These are phyloP conservation scores for Diarsia brunnea DNA, from an alignment of 2,888 invertebrate genomes.

Conservation along the genomic window DNA sequence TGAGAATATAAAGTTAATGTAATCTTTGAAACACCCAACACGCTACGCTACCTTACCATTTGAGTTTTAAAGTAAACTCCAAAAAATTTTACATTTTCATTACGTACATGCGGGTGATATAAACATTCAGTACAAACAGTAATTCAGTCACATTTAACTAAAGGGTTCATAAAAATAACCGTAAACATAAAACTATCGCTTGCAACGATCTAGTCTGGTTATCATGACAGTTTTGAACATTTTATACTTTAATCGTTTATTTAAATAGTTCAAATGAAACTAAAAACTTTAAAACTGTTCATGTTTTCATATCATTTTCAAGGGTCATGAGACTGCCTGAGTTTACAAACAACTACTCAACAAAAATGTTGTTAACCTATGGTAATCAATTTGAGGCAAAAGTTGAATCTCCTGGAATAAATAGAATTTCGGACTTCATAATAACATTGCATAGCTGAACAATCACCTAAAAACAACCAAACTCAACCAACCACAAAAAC, in stretches of 20 bases:
- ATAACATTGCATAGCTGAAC: not conserved
- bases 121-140: conserved; percentile 20
- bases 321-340: not conserved
- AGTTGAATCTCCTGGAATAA: not conserved
- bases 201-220: conserved; percentile 9
- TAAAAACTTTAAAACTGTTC: conserved; percentile 2
- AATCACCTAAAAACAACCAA: no score
- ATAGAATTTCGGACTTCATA: not conserved
- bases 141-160: conserved; percentile 19
- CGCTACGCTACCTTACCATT: not conserved
- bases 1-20: not conserved
- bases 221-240: not conserved
- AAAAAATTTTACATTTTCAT: not conserved
- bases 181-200: conserved; percentile 27
- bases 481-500: no score
- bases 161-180: conserved; percentile 39
- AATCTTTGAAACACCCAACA: not conserved
- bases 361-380: not conserved
- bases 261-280: conserved; percentile 9
- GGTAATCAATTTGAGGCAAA: not conserved
- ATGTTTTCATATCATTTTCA: not conserved
- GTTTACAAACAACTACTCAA: not conserved
- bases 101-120: conserved; percentile 11
- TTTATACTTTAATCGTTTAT: conserved; percentile 23
- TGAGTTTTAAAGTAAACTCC: not conserved